These are phyloP conservation scores for Channa striata DNA, from an alignment of 2,797 vertebrate genomes.

Conservation along the genomic window DNA sequence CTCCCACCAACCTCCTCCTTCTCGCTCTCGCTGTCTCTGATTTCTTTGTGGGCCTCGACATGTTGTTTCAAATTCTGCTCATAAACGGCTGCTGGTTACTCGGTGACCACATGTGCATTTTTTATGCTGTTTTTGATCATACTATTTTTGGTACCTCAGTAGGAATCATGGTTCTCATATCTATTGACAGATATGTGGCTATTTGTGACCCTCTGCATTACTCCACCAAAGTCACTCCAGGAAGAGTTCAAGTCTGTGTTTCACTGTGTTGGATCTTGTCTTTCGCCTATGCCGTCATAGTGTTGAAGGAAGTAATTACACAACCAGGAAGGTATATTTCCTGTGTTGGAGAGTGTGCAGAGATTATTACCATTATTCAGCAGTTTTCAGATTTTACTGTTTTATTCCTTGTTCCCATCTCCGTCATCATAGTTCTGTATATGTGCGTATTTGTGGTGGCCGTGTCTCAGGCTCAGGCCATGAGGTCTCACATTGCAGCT, in stretches of 20 bases:
- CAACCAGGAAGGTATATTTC: no score
- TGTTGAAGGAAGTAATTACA: no score
- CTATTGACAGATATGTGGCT: constrained; percentile 49
- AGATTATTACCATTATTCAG: no score
- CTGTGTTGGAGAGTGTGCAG: no score
- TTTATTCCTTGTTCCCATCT: no score
- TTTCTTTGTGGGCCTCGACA: constrained; percentile 9
- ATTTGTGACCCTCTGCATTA: constrained; percentile 16
- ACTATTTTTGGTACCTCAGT: not conserved
- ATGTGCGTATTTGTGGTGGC: not conserved
- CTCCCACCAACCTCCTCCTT: constrained; percentile 35
- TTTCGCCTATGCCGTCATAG: no score
- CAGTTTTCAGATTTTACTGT: not conserved
- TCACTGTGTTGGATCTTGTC: no score
- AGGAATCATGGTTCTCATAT: constrained; percentile 54
- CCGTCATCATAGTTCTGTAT: no score
- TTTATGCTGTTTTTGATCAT: not conserved
- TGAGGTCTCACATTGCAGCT: not conserved
- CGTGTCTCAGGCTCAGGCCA: constrained; percentile 25
- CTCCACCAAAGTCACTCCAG: no score
- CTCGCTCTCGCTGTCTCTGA: constrained; percentile 41
- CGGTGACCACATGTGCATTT: constrained; percentile 9
- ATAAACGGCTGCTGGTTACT: constrained; percentile 31
- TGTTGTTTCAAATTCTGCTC: not conserved
- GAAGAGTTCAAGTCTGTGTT: no score